phyloP scores from a whole-genome alignment of 2,888 invertebrate species.

The Ptilodon capucinus region DNA sequence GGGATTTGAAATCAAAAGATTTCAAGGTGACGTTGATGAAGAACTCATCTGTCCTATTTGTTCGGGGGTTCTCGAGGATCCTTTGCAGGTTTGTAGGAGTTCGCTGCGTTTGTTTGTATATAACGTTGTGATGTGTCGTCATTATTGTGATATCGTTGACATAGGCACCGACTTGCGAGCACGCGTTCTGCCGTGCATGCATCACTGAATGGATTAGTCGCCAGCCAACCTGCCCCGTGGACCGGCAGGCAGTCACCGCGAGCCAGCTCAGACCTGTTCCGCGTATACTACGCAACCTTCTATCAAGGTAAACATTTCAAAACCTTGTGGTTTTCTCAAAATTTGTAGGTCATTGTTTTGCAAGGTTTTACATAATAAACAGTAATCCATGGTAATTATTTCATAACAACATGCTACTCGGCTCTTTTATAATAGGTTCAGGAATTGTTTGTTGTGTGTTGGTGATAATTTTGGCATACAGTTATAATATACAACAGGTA shows the following conservation, averaged over 20 bases:
- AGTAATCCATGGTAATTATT: constrained; percentile 6
- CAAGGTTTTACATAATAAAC: constrained; percentile 35
- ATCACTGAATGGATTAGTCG: constrained; percentile 97
- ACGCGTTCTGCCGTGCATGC: constrained; percentile 96
- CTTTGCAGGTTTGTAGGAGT: constrained; percentile 89
- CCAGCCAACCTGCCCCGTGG: constrained; percentile 97
- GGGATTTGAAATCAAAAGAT: constrained; percentile 97
- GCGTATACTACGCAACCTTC: constrained; percentile 94
- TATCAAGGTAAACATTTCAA: constrained; percentile 86
- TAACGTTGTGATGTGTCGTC: constrained; percentile 4
- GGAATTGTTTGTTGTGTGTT: no score
- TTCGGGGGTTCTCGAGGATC: constrained; percentile 96
- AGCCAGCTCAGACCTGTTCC: constrained; percentile 95
- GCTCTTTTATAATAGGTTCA: constrained; percentile 8
- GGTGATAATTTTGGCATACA: no score
- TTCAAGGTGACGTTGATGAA: constrained; percentile 98
- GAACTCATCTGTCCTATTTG: constrained; percentile 98
- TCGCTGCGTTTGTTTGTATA: constrained; percentile 2
- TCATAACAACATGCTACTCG: constrained; percentile 13
- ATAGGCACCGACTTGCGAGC: constrained; percentile 97
- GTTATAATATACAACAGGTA: constrained; percentile 5
- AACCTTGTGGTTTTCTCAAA: constrained; percentile 13
- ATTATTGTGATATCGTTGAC: constrained; percentile 18
- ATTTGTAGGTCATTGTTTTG: constrained; percentile 47
- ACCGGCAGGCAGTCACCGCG: constrained; percentile 94